A percentile compares a stretch with the other conserved stretches of the same genome.
These are phyloP conservation scores for Actenoides lindsayi DNA, from an alignment of 2,113 vertebrate species.

Conservation along the genomic window DNA sequence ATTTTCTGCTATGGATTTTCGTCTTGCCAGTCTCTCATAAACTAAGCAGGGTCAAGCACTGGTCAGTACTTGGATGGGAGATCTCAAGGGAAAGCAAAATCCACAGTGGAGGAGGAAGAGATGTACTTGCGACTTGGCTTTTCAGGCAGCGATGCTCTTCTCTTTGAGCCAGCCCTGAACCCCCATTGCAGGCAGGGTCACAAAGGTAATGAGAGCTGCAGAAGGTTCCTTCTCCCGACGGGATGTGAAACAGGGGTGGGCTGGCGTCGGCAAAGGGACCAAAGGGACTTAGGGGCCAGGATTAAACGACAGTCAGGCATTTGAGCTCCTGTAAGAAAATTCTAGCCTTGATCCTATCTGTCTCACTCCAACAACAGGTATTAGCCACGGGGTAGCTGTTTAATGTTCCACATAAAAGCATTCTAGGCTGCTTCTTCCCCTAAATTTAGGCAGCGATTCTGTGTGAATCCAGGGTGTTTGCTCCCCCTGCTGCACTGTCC, in stretches of 20 bases:
- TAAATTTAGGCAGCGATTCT: background rate
- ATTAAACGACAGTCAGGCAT: background rate
- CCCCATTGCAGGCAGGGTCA: background rate
- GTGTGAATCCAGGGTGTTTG: background rate
- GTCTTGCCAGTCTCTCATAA: background rate
- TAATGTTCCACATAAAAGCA: background rate
- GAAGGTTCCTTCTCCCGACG: background rate
- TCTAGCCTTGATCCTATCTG: background rate
- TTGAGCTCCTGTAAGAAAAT: slow-evolving; percentile 11
- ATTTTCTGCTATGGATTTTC: background rate
- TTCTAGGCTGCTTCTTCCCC: background rate
- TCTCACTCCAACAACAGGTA: background rate
- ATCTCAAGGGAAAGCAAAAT: slow-evolving; percentile 17
- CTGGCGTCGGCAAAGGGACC: background rate
- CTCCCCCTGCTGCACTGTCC: slow-evolving; percentile 15
- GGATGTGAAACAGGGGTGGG: background rate
- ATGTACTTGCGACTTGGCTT: background rate
- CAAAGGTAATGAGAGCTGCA: background rate
- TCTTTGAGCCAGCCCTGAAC: background rate
- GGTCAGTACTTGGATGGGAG: background rate
- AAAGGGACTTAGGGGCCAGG: background rate
- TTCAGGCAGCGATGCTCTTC: background rate
- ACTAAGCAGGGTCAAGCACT: background rate
- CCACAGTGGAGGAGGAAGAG: background rate
- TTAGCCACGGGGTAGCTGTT: background rate